Conservation (phyloP, 2,888 invertebrate species). For the Pachliopta kotzebuea region DNA sequence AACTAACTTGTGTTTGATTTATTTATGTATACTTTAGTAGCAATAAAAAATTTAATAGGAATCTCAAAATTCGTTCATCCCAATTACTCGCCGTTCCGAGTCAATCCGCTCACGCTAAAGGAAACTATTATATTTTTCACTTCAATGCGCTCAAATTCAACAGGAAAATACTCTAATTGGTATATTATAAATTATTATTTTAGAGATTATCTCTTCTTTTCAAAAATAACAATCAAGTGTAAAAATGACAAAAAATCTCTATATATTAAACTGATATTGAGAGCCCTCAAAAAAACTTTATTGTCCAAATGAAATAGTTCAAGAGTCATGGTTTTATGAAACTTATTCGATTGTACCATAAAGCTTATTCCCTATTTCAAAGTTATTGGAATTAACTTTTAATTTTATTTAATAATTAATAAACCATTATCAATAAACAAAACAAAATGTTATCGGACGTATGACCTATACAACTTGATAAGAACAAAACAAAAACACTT, state of each 20-base stretch:
- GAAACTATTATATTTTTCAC: conserved; percentile 21
- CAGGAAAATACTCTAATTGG: conserved; percentile 2
- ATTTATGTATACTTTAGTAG: conserved; percentile 2
- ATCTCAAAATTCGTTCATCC: conserved; percentile 21
- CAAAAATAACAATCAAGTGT: background rate
- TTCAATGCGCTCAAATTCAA: conserved; percentile 8
- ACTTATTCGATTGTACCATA: too few relatives aligned
- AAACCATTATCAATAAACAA: too few relatives aligned
- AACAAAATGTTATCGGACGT: background rate
- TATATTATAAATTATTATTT: background rate
- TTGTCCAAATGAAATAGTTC: too few relatives aligned
- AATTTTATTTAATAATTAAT: too few relatives aligned
- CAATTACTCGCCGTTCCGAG: conserved; percentile 22
- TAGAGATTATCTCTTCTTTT: background rate
- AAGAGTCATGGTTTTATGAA: too few relatives aligned
- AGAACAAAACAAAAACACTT: too few relatives aligned
- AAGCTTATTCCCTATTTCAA: too few relatives aligned
- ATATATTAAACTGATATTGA: background rate
- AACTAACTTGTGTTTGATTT: conserved; percentile 6
- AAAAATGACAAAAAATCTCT: background rate
- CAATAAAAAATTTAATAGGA: conserved; percentile 10
- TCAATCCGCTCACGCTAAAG: conserved; percentile 17
- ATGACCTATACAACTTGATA: too few relatives aligned
- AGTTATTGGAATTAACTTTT: too few relatives aligned
- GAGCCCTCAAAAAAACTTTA: background rate